phyloP scores from a whole-genome alignment of 1,140 invertebrate genomes.

The Bombus haemorrhoidalis region DNA sequence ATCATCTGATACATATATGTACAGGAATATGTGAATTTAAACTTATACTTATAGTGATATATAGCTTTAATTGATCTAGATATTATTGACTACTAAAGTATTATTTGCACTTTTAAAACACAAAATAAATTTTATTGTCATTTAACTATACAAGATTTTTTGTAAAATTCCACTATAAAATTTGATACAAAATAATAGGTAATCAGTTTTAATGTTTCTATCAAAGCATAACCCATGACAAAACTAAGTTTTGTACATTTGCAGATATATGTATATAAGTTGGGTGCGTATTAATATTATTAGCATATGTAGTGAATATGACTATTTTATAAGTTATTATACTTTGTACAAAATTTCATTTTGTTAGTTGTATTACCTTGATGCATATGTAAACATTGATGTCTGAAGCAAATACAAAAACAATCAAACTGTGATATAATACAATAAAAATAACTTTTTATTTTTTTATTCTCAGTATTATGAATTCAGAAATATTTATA shows the following conservation, averaged over 20 bases:
- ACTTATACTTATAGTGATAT: conserved; percentile 13
- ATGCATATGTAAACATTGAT: conserved; percentile 34
- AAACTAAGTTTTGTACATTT: conserved; percentile 43
- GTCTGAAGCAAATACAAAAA: conserved; percentile 30
- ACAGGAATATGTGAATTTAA: conserved; percentile 13
- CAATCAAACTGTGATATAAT: conserved; percentile 58
- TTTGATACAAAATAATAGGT: conserved; percentile 37
- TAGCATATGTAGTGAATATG: conserved; percentile 18
- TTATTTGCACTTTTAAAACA: conserved; percentile 45
- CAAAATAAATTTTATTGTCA: conserved; percentile 32
- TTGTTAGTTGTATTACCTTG: conserved; percentile 20
- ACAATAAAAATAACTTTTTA: conserved; percentile 59
- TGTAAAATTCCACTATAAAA: conserved; percentile 1
- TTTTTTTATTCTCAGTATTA: conserved; percentile 66
- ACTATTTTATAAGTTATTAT: conserved; percentile 55
- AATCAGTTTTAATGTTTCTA: conserved; percentile 37
- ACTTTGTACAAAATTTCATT: conserved; percentile 44
- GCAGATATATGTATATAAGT: conserved; percentile 39
- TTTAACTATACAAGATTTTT: conserved; percentile 26
- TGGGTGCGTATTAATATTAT: conserved; percentile 27
- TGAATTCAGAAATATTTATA: conserved; percentile 46
- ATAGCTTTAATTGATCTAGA: conserved; percentile 48
- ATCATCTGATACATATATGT: conserved; percentile 16
- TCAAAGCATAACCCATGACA: conserved; percentile 48
- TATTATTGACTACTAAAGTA: conserved; percentile 45